A percentile compares a stretch with the other conserved stretches of the same genome.
phyloP scores from a whole-genome alignment of 1,140 invertebrate genomes.

The Steinernema feltiae region DNA sequence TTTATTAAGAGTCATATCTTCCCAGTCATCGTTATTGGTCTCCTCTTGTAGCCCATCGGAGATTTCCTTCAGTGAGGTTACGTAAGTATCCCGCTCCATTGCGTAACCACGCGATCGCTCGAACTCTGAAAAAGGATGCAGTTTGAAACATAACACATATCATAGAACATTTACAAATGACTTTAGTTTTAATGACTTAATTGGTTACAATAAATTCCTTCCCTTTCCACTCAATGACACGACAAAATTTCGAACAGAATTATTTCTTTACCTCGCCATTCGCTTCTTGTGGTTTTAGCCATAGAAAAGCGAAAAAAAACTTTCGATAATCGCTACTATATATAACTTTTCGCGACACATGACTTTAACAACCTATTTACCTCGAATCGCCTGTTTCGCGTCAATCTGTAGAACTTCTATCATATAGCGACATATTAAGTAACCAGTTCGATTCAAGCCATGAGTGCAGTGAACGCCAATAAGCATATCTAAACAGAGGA shows the following conservation, averaged over 20 bases:
- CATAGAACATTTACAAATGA: background rate
- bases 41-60: background rate
- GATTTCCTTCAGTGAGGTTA: background rate
- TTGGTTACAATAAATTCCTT: background rate
- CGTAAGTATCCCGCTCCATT: background rate
- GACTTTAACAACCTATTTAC: background rate
- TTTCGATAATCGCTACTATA: too few species aligned
- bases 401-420: background rate
- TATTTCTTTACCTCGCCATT: too few species aligned
- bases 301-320: too few species aligned
- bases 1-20: background rate
- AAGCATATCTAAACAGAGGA: background rate
- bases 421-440: constrained; percentile 1
- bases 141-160: background rate
- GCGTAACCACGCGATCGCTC: background rate
- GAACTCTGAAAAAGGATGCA: background rate
- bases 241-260: too few species aligned
- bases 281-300: too few species aligned
- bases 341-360: too few species aligned
- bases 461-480: constrained; percentile 1
- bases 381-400: background rate
- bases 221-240: too few species aligned
- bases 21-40: background rate
- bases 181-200: background rate
- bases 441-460: background rate